A percentile compares a stretch with the other conserved stretches of the same genome.
These are phyloP conservation scores for Willisornis vidua DNA, from an alignment of 2,113 vertebrate species.

Conservation along the genomic window DNA sequence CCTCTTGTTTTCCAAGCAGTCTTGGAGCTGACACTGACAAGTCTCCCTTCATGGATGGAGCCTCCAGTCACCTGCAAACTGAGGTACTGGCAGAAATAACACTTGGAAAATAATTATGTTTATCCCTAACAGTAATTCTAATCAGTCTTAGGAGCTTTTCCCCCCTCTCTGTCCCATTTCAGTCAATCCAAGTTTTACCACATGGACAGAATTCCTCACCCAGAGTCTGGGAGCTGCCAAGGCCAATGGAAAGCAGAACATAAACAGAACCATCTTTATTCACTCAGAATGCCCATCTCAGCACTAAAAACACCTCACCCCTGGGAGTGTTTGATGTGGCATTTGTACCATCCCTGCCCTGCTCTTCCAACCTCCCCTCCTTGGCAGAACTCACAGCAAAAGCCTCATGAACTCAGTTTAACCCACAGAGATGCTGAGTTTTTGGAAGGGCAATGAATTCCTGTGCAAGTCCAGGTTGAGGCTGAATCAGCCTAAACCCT, in stretches of 20 bases:
- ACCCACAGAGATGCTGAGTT: not conserved
- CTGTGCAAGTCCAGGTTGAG: not conserved
- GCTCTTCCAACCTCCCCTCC: not conserved
- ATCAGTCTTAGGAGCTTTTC: not conserved
- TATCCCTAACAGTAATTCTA: not conserved
- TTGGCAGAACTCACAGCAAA: not conserved
- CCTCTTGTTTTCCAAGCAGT: not conserved
- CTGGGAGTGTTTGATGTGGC: accelerated
- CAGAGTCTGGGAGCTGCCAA: not conserved
- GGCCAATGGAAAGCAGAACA: not conserved
- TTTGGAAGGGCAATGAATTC: not conserved
- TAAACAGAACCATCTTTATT: accelerated
- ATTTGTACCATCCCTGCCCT: not conserved
- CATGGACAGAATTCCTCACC: not conserved
- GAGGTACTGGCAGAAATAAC: not conserved
- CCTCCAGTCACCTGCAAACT: not conserved
- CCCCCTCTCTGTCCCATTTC: not conserved
- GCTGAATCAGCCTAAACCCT: not conserved
- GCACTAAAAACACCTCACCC: not conserved
- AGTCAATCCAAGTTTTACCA: not conserved
- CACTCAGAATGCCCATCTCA: not conserved
- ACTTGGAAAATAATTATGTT: not conserved
- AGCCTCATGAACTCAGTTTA: not conserved
- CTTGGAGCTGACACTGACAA: not conserved
- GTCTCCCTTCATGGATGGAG: not conserved